A percentile compares a stretch with the other conserved stretches of the same genome.
Evolutionary conservation across 2,113 vertebrate genomes (phyloP).

Genomic region (Sterrhoptilus dennistouni): DNA sequence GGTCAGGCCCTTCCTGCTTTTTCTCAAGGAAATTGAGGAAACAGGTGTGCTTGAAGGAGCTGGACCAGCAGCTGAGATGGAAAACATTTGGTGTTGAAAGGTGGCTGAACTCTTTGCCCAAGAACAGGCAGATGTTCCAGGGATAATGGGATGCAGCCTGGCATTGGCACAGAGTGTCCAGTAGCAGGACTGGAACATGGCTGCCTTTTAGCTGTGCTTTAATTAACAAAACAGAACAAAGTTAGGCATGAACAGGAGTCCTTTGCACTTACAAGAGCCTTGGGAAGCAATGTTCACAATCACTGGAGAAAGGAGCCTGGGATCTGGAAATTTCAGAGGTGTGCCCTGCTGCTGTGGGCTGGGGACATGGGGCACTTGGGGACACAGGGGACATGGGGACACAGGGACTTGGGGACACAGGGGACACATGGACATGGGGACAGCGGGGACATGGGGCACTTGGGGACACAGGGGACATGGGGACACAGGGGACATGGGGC

Average conservation of each 20-base stretch:
- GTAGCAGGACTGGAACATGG: no score
- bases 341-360: not conserved
- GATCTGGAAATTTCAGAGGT: not conserved
- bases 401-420: no score
- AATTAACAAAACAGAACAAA: not conserved
- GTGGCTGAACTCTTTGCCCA: not conserved
- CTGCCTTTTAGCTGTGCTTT: not conserved
- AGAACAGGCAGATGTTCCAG: not conserved
- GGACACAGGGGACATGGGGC: not conserved
- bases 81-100: not conserved
- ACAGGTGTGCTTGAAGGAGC: not conserved
- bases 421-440: no score
- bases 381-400: no score
- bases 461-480: no score
- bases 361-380: no score
- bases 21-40: not conserved
- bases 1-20: not conserved
- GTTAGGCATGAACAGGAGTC: not conserved
- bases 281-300: not conserved
- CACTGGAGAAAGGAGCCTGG: not conserved
- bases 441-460: no score
- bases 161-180: not conserved
- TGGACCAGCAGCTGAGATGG: not conserved
- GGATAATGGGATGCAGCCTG: no score
- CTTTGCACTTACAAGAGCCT: not conserved